Percentiles rank a stretch among this genome's conserved stretches.
phyloP scores from a whole-genome alignment of 1,140 invertebrate species.

The Campoletis sonorensis region DNA sequence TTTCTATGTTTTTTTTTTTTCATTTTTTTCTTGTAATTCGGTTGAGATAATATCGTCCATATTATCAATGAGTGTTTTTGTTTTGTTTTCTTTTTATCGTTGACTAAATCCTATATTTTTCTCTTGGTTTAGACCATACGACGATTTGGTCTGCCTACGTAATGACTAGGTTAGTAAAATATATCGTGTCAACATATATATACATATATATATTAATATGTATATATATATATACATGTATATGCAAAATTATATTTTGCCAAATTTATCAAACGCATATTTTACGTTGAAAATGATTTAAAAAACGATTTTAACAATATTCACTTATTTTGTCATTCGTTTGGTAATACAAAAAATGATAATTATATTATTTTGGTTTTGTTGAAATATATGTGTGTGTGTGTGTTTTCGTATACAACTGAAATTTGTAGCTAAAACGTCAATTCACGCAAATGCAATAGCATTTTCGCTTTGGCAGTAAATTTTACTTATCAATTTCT shows the following conservation, averaged over 20 bases:
- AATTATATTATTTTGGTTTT: slow-evolving; percentile 15
- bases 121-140: slow-evolving; percentile 32
- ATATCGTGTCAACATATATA: slow-evolving; percentile 57
- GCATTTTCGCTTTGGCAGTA: slow-evolving; percentile 73
- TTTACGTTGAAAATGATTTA: slow-evolving; percentile 57
- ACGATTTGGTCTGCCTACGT: slow-evolving; percentile 60
- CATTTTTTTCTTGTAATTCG: slow-evolving; percentile 44
- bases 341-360: slow-evolving; percentile 24
- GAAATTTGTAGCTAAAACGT: slow-evolving; percentile 62
- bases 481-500: slow-evolving; percentile 56
- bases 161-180: slow-evolving; percentile 72
- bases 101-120: slow-evolving; percentile 35
- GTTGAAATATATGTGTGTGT: not conserved
- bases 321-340: slow-evolving; percentile 57
- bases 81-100: slow-evolving; percentile 27
- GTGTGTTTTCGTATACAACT: slow-evolving; percentile 54
- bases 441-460: slow-evolving; percentile 69
- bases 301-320: slow-evolving; percentile 65
- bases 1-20: slow-evolving; percentile 29
- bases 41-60: slow-evolving; percentile 35
- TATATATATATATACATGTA: slow-evolving; percentile 58
- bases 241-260: slow-evolving; percentile 32
- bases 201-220: slow-evolving; percentile 48
- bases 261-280: slow-evolving; percentile 33
- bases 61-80: no score